A percentile compares a stretch with the other conserved stretches of the same genome.
Evolutionary conservation across 2,888 invertebrate species (phyloP).

Genomic region (Eupithecia subumbrata): DNA sequence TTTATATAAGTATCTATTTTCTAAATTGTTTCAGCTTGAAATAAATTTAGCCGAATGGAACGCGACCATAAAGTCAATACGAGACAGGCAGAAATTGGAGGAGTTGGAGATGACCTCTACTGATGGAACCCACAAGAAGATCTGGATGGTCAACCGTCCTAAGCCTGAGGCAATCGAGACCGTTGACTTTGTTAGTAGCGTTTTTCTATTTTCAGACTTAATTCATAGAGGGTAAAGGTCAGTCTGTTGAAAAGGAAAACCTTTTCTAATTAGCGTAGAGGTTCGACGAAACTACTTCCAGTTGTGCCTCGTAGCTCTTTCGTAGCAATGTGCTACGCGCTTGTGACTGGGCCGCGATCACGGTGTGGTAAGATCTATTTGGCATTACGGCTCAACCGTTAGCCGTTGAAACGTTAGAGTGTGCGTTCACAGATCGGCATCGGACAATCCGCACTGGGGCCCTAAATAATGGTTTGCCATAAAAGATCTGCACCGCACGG

Average conservation of each 20-base stretch:
- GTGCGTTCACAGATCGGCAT: no score
- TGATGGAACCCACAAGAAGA: conserved; percentile 64
- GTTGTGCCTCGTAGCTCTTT: background rate
- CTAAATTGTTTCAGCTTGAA: conserved; percentile 54
- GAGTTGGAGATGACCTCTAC: conserved; percentile 67
- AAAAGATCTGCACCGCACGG: no score
- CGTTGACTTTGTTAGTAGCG: conserved; percentile 69
- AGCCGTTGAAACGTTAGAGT: no score
- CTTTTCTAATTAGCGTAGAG: background rate
- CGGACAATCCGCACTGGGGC: no score
- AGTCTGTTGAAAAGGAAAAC: no score
- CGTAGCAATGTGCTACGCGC: background rate
- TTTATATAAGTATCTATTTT: no score
- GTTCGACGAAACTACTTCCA: background rate
- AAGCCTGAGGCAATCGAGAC: conserved; percentile 71
- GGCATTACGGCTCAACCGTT: no score
- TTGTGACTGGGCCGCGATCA: background rate
- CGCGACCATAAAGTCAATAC: conserved; percentile 62
- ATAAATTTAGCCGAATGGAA: conserved; percentile 62
- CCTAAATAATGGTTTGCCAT: no score
- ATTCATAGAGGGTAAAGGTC: background rate
- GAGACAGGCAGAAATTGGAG: conserved; percentile 68
- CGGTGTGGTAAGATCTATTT: no score
- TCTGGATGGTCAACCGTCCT: conserved; percentile 73
- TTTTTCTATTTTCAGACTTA: background rate